Percentiles rank a stretch among this genome's conserved stretches.
Evolutionary conservation across 37 sponge, comb jelly and placozoan genomes (phyloP).

Genomic region (Theonella swinhoei): DNA sequence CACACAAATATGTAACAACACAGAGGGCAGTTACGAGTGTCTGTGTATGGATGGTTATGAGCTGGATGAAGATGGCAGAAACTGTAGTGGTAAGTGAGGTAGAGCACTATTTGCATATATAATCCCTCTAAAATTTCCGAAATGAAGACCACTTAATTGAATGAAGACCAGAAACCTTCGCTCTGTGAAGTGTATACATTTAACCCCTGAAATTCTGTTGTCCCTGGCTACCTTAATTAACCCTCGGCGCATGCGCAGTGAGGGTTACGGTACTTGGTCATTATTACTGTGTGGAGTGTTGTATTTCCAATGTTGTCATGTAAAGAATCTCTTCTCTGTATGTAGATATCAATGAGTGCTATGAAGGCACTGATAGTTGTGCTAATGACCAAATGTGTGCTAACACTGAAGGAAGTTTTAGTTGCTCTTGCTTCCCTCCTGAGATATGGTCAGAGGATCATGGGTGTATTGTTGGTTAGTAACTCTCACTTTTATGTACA

Average conservation of each 20-base stretch:
- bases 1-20: constrained; percentile 57
- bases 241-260: too few relatives aligned
- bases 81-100: constrained; percentile 16
- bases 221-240: too few relatives aligned
- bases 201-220: too few relatives aligned
- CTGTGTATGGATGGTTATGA: constrained; percentile 47
- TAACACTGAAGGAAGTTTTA: constrained; percentile 22
- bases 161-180: too few relatives aligned
- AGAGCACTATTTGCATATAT: neutral
- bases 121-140: too few relatives aligned
- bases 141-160: too few relatives aligned
- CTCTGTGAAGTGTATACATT: too few relatives aligned
- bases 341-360: constrained; percentile 40
- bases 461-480: neutral
- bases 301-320: too few relatives aligned
- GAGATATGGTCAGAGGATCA: neutral
- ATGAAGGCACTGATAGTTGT: constrained; percentile 12
- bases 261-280: too few relatives aligned
- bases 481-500: neutral
- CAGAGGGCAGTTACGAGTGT: constrained; percentile 60
- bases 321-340: too few relatives aligned
- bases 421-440: neutral
- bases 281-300: too few relatives aligned
- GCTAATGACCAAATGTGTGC: constrained; percentile 6
- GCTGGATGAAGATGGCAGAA: neutral